Conservation (phyloP, 1,140 invertebrate genomes). For the Gerris buenoi region DNA sequence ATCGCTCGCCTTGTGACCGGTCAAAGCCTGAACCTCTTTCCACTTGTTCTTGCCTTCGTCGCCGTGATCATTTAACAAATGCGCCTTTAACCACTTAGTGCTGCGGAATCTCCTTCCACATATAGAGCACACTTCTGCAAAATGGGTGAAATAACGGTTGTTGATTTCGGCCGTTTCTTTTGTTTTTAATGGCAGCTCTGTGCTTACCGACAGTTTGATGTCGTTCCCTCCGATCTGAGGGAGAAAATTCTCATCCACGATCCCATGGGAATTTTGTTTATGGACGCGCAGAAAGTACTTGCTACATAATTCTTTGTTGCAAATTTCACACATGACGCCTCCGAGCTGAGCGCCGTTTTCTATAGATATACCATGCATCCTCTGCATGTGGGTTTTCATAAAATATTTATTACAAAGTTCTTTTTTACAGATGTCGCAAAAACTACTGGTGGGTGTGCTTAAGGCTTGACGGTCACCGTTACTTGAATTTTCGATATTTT, state of each 20-base stretch:
- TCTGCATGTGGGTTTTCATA: conserved; percentile 98
- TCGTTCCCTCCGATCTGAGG: conserved; percentile 17
- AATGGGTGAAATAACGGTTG: conserved; percentile 46
- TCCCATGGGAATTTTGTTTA: conserved; percentile 95
- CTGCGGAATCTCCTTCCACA: conserved; percentile 78
- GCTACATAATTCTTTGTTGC: conserved; percentile 91
- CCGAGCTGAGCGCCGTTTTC: conserved; percentile 80
- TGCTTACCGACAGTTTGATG: conserved; percentile 9
- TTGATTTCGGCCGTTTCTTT: conserved; percentile 17
- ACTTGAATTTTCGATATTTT: conserved; percentile 9
- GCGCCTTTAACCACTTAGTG: conserved; percentile 75
- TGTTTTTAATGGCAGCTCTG: conserved; percentile 7
- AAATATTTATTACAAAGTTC: conserved; percentile 99
- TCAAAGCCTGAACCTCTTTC: conserved; percentile 38
- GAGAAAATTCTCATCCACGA: conserved; percentile 46
- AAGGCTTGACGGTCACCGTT: conserved; percentile 6
- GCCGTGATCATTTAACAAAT: conserved; percentile 73
- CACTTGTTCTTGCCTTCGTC: conserved; percentile 53
- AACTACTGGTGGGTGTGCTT: conserved; percentile 57
- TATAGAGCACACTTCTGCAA: conserved; percentile 66
- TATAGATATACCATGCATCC: conserved; percentile 96
- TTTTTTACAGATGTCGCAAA: conserved; percentile 98
- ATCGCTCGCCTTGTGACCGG: conserved; percentile 43
- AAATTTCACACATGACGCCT: conserved; percentile 88
- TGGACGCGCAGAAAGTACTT: conserved; percentile 95